Base-by-base conservation (phyloP, 2,113 vertebrate species). In the Irena cyanogastra region DNA sequence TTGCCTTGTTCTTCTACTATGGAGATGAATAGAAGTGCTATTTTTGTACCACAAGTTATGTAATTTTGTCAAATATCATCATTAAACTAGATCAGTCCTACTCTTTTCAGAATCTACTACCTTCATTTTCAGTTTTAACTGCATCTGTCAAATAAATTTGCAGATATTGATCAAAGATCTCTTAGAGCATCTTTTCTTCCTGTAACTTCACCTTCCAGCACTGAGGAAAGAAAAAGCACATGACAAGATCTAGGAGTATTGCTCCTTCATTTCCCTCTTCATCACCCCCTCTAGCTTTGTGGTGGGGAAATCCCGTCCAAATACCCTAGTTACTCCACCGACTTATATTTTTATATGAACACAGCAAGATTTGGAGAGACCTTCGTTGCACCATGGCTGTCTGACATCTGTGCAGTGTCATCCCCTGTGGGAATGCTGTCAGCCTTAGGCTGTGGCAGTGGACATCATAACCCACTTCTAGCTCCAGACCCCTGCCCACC, bases 51-150 rank as follows among this genome's bases (percentile, higher is more conserved):
- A 10, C 4, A 9, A 2, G 1, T 93, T 90, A 88, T 31, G 30
- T 90, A 96, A 93, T 89, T 90, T 89, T 90, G 60, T 75, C 64
- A 87, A 66, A 90, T 83, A 56, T 84, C 56, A 60, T 93, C 39
- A 83, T 96, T 89, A 87, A 89, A 78, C 44, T 68, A 60, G 27
- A 87, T 84, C 1, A 6, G 30, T 68, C 45, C 41, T 59, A 53
- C 35, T 77, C 68, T 71, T 93, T 80, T 57, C 76, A 89, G 41
- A 82, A 92, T 64, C 64, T 81, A 31, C 42, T 56, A 30, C 35
- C 39, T 83, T 72, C 28, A 8, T 74, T 83, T 94, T 94, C n/a
- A 56, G 41, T 16, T 93, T 93, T 87, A 90, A 83, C 71, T 65
- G 26, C 24, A 33, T 78, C 64, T 70, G 52, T 57, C 65, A 86